phyloP scores from a whole-genome alignment of 92 coral and sea anemone species.

The Ricordea florida region DNA sequence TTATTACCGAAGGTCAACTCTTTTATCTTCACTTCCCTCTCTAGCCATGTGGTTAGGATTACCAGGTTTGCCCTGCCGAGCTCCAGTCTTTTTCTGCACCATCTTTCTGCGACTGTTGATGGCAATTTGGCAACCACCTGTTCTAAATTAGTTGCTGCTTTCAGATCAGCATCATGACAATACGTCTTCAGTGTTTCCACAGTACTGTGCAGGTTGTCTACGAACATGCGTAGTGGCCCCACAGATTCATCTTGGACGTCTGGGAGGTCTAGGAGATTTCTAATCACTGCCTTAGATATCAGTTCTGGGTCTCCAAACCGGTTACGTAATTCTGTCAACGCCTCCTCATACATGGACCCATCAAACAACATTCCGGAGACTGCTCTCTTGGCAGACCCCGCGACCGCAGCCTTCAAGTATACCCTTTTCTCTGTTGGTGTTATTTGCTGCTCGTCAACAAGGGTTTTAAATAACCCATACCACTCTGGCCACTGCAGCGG shows the following conservation, averaged over 20 bases:
- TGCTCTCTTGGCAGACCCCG: slow-evolving; percentile 22
- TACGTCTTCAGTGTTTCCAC: slow-evolving; percentile 1
- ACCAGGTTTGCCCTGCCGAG: not conserved
- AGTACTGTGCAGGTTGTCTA: slow-evolving; percentile 11
- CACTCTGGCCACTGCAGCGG: no score
- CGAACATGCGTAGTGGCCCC: not conserved
- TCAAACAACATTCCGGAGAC: slow-evolving; percentile 25
- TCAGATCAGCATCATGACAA: slow-evolving; percentile 15
- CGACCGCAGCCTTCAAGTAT: not conserved
- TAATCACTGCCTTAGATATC: slow-evolving; percentile 11
- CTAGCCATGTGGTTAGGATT: slow-evolving; percentile 24
- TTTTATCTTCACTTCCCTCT: slow-evolving; percentile 24
- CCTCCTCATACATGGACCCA: slow-evolving; percentile 25
- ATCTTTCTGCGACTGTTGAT: slow-evolving; percentile 5
- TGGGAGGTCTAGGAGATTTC: not conserved
- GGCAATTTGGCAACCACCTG: no score
- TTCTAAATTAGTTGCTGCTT: slow-evolving; percentile 21
- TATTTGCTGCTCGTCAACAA: slow-evolving; percentile 4
- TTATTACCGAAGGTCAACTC: slow-evolving; percentile 2
- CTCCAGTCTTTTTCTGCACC: slow-evolving; percentile 14
- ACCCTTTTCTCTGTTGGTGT: slow-evolving; percentile 9
- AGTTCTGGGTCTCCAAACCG: slow-evolving; percentile 12
- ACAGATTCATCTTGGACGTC: not conserved
- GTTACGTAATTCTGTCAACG: not conserved
- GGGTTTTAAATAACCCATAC: slow-evolving; percentile 3